phyloP scores from a whole-genome alignment of 2,113 vertebrate genomes.

The Pseudorectes ferrugineus region DNA sequence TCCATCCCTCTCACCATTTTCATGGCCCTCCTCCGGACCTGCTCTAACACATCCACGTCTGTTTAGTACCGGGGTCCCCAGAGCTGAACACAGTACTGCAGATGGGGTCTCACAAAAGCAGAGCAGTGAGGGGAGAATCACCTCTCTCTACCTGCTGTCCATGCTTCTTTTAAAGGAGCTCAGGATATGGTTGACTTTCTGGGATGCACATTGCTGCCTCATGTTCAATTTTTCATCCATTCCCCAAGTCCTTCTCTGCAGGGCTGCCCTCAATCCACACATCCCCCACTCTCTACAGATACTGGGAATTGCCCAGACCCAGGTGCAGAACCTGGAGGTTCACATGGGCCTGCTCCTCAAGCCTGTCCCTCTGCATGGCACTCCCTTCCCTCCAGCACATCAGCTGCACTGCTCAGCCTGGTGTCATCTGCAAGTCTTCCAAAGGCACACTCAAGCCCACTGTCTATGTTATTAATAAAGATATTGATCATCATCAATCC shows the following conservation, averaged over 20 bases:
- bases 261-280: neutral
- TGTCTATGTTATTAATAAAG: neutral
- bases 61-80: neutral
- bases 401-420: neutral
- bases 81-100: neutral
- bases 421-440: neutral
- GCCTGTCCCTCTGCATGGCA: neutral
- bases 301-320: accelerated
- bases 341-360: accelerated
- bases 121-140: neutral
- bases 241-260: neutral
- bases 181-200: accelerated
- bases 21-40: neutral
- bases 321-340: neutral
- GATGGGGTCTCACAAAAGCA: neutral
- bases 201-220: neutral
- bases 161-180: neutral
- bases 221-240: neutral
- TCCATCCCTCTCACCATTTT: neutral
- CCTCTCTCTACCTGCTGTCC: neutral
- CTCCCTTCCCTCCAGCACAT: neutral
- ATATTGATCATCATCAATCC: neutral
- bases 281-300: too few relatives aligned
- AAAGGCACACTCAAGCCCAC: neutral
- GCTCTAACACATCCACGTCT: accelerated